Conservation (phyloP, 2,113 vertebrate genomes). For the Ginglymostoma cirratum region DNA sequence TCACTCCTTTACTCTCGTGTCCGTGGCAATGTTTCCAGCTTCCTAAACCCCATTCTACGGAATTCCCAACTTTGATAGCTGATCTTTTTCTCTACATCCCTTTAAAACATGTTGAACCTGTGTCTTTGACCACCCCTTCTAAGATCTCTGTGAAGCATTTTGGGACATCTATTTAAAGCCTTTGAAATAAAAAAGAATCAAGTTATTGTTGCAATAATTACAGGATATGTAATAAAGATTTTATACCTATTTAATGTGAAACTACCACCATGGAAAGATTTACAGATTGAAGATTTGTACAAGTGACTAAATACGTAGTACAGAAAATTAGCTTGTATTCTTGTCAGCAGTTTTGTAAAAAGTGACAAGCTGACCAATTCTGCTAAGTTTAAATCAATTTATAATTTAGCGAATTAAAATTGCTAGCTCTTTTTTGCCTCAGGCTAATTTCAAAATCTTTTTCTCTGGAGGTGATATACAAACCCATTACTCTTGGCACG, state of each 20-base stretch:
- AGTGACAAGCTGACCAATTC: neutral
- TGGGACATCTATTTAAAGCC: neutral
- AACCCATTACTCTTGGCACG: neutral
- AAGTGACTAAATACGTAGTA: neutral
- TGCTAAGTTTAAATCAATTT: neutral
- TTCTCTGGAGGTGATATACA: neutral
- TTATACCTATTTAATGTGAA: neutral
- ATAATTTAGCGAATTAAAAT: neutral
- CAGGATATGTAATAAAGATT: neutral
- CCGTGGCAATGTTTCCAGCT: too few species aligned
- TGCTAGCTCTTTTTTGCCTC: neutral
- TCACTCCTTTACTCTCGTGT: too few species aligned
- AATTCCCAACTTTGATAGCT: neutral
- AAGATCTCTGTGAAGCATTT: neutral
- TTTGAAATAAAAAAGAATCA: neutral
- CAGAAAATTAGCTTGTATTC: neutral
- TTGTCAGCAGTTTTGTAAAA: neutral
- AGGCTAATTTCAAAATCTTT: neutral
- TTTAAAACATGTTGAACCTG: neutral
- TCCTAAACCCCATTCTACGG: too few species aligned
- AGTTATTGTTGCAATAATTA: neutral
- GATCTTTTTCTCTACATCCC: neutral
- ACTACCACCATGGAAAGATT: neutral
- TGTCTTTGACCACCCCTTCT: neutral
- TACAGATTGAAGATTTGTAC: neutral